Evolutionary conservation across 1,140 invertebrate species (phyloP).

Genomic region (Steinernema feltiae): DNA sequence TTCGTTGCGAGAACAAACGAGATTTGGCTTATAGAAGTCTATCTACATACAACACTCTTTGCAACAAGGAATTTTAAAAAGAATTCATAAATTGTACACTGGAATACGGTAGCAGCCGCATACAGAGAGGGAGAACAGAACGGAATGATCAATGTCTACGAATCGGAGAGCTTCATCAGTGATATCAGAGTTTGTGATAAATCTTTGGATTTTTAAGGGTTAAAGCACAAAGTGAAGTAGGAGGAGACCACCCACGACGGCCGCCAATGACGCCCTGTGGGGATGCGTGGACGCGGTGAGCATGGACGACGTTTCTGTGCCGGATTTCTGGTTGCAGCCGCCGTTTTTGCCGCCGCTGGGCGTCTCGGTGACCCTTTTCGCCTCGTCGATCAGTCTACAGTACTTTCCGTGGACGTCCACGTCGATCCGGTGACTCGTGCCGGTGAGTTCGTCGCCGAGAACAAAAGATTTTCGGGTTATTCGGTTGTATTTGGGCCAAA

Average conservation of each 20-base stretch:
- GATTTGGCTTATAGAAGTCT: too few species aligned
- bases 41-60: background rate
- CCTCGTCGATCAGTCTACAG: constrained; percentile 52
- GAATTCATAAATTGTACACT: too few species aligned
- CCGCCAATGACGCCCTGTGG: background rate
- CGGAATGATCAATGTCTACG: background rate
- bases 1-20: too few species aligned
- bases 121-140: background rate
- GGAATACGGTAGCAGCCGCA: too few species aligned
- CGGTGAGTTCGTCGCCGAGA: constrained; percentile 36
- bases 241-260: background rate
- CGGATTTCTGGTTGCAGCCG: background rate
- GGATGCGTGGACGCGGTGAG: background rate
- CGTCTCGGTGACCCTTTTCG: constrained; percentile 30
- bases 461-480: constrained; percentile 54
- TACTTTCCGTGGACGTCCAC: constrained; percentile 50
- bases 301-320: background rate
- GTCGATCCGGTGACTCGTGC: constrained; percentile 43
- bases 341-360: background rate
- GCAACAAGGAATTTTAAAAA: background rate
- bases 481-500: constrained; percentile 53
- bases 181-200: constrained; percentile 10
- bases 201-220: background rate
- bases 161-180: background rate
- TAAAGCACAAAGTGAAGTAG: constrained; percentile 14